Base-by-base conservation (phyloP, 2,113 vertebrate genomes). In the Syrrhaptes paradoxus region DNA sequence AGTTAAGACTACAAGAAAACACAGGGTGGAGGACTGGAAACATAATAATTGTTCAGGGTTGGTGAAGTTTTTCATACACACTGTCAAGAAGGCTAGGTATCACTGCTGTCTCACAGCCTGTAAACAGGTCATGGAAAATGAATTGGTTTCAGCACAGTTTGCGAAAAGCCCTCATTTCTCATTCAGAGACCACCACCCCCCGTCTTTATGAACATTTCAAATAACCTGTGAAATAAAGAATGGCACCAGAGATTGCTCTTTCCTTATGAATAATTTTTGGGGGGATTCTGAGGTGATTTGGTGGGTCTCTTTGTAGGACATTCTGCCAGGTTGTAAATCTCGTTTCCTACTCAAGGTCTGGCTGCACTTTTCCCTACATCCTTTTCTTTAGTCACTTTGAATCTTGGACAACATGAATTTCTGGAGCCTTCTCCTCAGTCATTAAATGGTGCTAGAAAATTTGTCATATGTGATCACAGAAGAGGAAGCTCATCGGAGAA, bases 81-180 rank as follows among this genome's bases (percentile, higher is more conserved):
- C 41, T 65, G 57, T 65, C 70, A 87, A 61, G 21, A 51, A 46
- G 74, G 45, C 17, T 17, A 49, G 34, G 6, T 34, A 36, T 21
- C 13, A 10, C 52, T 68, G 21, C 24, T 71, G 45, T 17, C 79
- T 83, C 87, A 24, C 28, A 68, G 11, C 43, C 24, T 62, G 52
- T 24, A 36, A 70, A 80, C 24, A 59, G 63, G 59, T 87, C n/a
- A 77, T 7, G 49, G 41, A 71, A 90, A 88, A 88, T 72, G 21
- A 90, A 79, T 24, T 77, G 74, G 29, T 83, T 90, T 93, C 92
- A 93, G 88, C 80, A 78, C 7, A 85, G 48, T 54, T 80, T 67
- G 52, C 68, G 46, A 75, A 82, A 77, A 38, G 17, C 43, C 76
- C 11, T 1, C 4, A 78, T 58, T 87, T 73, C 49, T 79, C 58